Evolutionary conservation across 2,113 vertebrate genomes (phyloP), one percentile per base, ranked within the genome.

Genomic region (Prionailurus bengalensis): DNA sequence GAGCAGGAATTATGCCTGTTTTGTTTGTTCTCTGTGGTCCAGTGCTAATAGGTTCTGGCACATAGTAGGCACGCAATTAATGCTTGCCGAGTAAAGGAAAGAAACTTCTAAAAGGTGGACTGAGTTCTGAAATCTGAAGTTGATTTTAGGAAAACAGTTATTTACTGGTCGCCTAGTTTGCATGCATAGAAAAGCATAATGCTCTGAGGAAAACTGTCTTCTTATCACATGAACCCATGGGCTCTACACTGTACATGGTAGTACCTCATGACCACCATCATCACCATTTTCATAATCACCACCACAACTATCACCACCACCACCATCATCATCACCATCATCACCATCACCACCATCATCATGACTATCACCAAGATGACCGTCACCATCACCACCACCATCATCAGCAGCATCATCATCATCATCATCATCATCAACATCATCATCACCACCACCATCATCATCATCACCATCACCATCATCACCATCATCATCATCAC

Each of bases 401-500:
- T 4, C 45, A 66, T 8, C n/a, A 45, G 1, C 66, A 66, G 1
- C n/a, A 36, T 1, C 21, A 27, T 0, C 58, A 21, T 0, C 16
- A 51, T 2, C 51, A 45, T 4, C 58, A 66, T 0, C 4, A 42
- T 2, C 42, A 55, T 1, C 12, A 91, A 2, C 55, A 70, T 21
- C 55, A 51, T 4, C 51, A 45, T 1, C 58, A 66, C 0, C 4
- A 42, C 6, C 42, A 55, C 1, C 12, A 91, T 3, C 55, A 70
- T 15, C 55, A 48, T 1, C 2, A 1, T 1, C 17, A 78, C 2
- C 61, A 39, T 1, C 15, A 63, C 1, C 4, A 19, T 1, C 74
- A 39, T 0, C 4, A 17, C 4, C 23, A n/a, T 9, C 55, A 65
- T 5, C n/a, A 84, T 19, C 42, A 61, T 2, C 2, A 36, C 2